phyloP scores from a whole-genome alignment of 2,797 vertebrate genomes.

The Thamnophis elegans region DNA sequence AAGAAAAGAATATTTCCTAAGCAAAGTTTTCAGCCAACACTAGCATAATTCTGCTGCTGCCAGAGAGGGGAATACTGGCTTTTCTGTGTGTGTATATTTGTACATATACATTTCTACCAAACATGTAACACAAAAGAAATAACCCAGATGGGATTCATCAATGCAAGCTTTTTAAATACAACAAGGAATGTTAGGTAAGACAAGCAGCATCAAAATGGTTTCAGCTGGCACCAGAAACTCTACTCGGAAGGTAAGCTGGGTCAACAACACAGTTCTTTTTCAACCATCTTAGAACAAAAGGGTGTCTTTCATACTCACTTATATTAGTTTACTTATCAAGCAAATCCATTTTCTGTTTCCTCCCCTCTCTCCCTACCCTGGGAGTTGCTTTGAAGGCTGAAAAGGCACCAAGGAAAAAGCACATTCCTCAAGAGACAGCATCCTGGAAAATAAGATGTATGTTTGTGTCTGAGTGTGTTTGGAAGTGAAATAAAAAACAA shows the following conservation, averaged over 20 bases:
- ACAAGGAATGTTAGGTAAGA: constrained; percentile 24
- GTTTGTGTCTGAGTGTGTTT: neutral
- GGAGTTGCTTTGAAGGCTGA: constrained; percentile 4
- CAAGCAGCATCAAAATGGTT: neutral
- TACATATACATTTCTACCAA: constrained; percentile 2
- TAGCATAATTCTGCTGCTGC: neutral
- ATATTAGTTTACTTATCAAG: neutral
- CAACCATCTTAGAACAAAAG: neutral
- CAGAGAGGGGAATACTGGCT: neutral
- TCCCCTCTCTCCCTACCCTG: neutral
- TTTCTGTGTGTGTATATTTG: neutral
- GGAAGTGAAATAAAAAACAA: neutral
- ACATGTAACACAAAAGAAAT: neutral
- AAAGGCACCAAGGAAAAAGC: neutral
- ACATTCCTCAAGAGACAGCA: neutral
- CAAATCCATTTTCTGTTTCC: neutral
- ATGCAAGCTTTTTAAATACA: constrained; percentile 29
- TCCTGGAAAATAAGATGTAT: neutral
- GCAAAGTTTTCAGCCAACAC: neutral
- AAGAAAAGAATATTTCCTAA: neutral
- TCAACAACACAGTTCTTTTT: neutral
- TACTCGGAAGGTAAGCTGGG: constrained; percentile 13
- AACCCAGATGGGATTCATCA: constrained; percentile 57
- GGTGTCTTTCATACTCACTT: constrained; percentile 19
- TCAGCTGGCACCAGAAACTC: neutral